Percentiles rank a stretch among this genome's conserved stretches.
Conservation (phyloP, 2,113 vertebrate genomes). For the Prinia subflava region DNA sequence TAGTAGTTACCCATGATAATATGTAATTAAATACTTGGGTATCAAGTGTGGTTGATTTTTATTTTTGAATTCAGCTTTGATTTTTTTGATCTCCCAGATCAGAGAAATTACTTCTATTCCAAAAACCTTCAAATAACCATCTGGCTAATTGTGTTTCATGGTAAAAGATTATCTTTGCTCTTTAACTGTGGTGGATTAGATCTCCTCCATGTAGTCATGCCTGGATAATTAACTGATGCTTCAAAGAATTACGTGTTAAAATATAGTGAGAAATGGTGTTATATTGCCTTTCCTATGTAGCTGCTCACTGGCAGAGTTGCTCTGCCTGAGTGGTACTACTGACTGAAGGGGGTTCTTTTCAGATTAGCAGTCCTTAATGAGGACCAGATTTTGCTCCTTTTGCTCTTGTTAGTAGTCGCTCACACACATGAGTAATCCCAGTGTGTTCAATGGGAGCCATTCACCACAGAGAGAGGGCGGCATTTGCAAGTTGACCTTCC, state of each 20-base stretch:
- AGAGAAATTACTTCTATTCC: conserved; percentile 3
- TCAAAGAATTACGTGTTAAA: neutral
- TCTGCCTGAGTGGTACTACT: neutral
- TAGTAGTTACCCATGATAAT: neutral
- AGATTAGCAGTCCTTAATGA: neutral
- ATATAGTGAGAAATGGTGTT: neutral
- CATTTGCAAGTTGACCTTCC: conserved; percentile 10
- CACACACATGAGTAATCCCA: conserved; percentile 27
- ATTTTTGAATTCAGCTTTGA: neutral
- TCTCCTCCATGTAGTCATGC: neutral
- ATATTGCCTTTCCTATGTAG: neutral
- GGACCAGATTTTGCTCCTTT: conserved; percentile 5
- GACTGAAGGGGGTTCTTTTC: neutral
- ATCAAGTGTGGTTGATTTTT: neutral
- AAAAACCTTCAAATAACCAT: conserved; percentile 37
- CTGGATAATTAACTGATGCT: neutral
- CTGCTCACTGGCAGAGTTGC: neutral
- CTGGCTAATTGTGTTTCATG: conserved; percentile 23
- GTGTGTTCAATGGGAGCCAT: conserved; percentile 34
- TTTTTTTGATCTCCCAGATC: neutral
- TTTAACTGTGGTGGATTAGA: neutral
- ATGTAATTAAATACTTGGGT: conserved; percentile 30
- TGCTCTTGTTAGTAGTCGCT: neutral
- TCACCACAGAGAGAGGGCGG: neutral
- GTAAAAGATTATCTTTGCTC: neutral